phyloP scores from a whole-genome alignment of 2,888 invertebrate genomes.

The Choreutis nemorana region DNA sequence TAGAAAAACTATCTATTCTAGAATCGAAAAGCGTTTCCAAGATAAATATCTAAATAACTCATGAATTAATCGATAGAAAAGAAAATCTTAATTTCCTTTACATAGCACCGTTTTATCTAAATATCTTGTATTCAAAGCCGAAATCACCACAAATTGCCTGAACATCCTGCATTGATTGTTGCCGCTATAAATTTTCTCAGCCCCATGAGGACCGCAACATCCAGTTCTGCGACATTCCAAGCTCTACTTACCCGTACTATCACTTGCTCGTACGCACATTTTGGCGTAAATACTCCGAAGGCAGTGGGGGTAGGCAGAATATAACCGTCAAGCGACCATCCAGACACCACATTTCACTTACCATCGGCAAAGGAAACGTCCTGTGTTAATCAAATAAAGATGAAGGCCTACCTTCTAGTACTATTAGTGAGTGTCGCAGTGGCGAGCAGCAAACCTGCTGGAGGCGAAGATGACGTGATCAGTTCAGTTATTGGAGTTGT shows the following conservation, averaged over 20 bases:
- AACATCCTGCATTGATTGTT: no score
- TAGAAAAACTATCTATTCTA: no score
- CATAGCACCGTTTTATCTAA: no score
- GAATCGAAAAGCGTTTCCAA: no score
- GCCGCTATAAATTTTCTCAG: no score
- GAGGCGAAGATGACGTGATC: conserved; percentile 63
- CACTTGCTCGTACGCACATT: conserved; percentile 26
- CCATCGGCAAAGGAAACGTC: conserved; percentile 26
- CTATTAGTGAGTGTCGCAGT: conserved; percentile 59
- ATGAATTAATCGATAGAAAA: no score
- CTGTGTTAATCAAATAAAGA: conserved; percentile 18
- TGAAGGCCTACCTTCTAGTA: conserved; percentile 54
- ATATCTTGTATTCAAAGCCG: no score
- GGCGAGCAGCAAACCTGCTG: conserved; percentile 50
- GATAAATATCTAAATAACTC: no score
- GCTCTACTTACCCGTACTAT: conserved; percentile 13
- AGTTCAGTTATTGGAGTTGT: conserved; percentile 72
- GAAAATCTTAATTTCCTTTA: no score
- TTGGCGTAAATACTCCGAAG: conserved; percentile 20
- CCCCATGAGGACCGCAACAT: no score
- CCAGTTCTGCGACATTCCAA: conserved; percentile 21
- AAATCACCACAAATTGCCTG: no score
- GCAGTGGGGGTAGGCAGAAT: conserved; percentile 48
- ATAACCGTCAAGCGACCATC: conserved; percentile 43
- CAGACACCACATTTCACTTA: conserved; percentile 46